Evolutionary conservation across 2,888 invertebrate species (phyloP).

Genomic region (Cybosia mesomella): DNA sequence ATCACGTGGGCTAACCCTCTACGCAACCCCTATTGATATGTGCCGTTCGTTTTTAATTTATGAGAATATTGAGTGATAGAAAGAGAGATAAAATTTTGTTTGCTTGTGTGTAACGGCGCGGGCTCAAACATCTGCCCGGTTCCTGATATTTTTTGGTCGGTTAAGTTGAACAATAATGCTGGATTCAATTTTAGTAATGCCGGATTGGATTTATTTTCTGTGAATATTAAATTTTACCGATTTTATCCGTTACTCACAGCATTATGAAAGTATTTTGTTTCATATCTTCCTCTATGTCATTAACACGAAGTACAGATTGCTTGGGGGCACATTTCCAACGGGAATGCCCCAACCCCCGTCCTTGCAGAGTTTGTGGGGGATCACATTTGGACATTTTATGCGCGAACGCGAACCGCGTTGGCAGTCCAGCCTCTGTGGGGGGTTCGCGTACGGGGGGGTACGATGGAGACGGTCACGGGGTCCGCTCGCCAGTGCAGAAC

Average conservation of each 20-base stretch:
- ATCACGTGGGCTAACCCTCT: constrained; percentile 79
- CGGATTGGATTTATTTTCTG: constrained; percentile 36
- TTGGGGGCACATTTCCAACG: no score
- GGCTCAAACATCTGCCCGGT: constrained; percentile 82
- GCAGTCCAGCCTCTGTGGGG: no score
- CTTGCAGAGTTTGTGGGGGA: no score
- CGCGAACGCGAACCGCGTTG: no score
- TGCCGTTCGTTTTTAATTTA: constrained; percentile 56
- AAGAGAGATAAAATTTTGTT: constrained; percentile 43
- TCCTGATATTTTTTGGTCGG: constrained; percentile 76
- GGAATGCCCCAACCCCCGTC: no score
- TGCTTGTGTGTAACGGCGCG: constrained; percentile 70
- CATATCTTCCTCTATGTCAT: not conserved
- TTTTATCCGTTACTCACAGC: not conserved
- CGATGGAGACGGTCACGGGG: no score
- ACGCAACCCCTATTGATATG: constrained; percentile 76
- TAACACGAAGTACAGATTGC: not conserved
- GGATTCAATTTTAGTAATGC: constrained; percentile 56
- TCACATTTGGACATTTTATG: no score
- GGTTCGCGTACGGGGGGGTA: no score
- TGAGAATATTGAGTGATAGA: constrained; percentile 41
- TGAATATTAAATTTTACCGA: constrained; percentile 20
- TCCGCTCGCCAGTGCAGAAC: no score
- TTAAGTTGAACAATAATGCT: constrained; percentile 72
- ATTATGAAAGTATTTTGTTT: not conserved